Base-by-base conservation (phyloP, 1,140 invertebrate species). In the Drosophila quadrilineata region DNA sequence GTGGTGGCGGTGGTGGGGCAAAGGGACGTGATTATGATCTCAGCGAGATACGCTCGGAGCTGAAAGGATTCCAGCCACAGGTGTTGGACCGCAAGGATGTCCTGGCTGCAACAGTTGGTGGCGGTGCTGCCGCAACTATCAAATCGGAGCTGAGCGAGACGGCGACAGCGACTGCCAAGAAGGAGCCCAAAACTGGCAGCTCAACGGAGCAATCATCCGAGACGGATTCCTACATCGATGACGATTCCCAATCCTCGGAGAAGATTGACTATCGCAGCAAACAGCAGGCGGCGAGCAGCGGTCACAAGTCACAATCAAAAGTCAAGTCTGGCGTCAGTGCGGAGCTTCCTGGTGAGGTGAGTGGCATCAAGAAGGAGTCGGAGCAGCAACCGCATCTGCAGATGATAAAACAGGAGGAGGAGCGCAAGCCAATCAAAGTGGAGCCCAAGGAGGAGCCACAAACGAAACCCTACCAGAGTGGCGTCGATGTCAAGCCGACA, bases 11-110 rank as follows among this genome's bases (percentile, higher is more conserved):
- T 2, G 70, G 29, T 8, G 90, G 92, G 0, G 31, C 45, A 58
- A 94, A 93, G 66, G 93, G 94, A 9, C 90, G 94, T 3, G 94
- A 95, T 82, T 96, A 95, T 75, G 95, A 96, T 90, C 90, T 96
- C 1, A 95, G 95, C 90, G 94, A 96, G 90, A 96, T 96, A 57
- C 90, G 95, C 66, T 95, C 94, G 0, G 95, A 96, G 87, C 85
- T 96, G 0, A 97, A 96, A 89, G 95, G 95, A 14, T 93, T 96
- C 21, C 85, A 88, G 41, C 71, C 71, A 3, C 67, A 80, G 17
- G 17, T 73, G 1, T 22, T 80, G n/a, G 69, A 77, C 5, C 67
- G 73, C 29, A 75, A 71, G 22, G 64, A 80, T 16, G 31, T 36
- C 1, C n/a, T n/a, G n/a, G n/a, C n/a, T n/a, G n/a, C n/a, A n/a